These are phyloP conservation scores for Dromius quadrimaculatus DNA, from an alignment of 2,888 invertebrate genomes.

Conservation along the genomic window DNA sequence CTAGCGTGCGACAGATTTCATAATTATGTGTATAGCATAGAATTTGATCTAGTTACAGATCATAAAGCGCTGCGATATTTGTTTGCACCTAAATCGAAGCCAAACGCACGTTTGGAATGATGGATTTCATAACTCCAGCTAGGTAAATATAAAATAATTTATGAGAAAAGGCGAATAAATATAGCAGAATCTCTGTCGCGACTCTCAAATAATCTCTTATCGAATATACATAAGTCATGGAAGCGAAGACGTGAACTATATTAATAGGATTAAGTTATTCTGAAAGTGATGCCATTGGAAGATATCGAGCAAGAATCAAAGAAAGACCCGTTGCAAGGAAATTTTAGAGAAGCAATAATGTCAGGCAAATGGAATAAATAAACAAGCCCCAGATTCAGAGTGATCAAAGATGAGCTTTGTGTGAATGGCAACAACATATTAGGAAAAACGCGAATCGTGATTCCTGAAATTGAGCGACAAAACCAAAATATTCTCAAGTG, in stretches of 20 bases:
- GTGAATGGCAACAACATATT: not conserved
- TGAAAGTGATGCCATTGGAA: not conserved
- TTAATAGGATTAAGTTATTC: not conserved
- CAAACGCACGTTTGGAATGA: constrained; percentile 60
- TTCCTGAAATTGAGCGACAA: constrained; percentile 6
- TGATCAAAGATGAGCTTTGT: constrained; percentile 1
- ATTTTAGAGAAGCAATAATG: not conserved
- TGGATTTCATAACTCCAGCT: constrained; percentile 60
- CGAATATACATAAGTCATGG: not conserved
- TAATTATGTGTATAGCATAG: not conserved
- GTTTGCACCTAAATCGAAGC: constrained; percentile 58
- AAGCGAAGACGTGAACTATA: not conserved
- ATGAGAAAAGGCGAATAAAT: constrained; percentile 57
- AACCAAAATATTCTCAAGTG: not conserved
- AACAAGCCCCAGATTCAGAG: constrained; percentile 38
- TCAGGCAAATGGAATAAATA: not conserved
- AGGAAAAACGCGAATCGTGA: not conserved
- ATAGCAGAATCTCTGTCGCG: constrained; percentile 56
- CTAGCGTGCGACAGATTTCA: not conserved
- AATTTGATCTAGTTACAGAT: constrained; percentile 55
- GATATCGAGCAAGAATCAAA: not conserved
- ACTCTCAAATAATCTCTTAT: not conserved
- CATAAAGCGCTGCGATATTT: constrained; percentile 62
- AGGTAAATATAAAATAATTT: constrained; percentile 58
- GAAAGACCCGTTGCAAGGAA: not conserved